Evolutionary conservation across 2,113 vertebrate genomes (phyloP).

Genomic region (Cisticola juncidis): DNA sequence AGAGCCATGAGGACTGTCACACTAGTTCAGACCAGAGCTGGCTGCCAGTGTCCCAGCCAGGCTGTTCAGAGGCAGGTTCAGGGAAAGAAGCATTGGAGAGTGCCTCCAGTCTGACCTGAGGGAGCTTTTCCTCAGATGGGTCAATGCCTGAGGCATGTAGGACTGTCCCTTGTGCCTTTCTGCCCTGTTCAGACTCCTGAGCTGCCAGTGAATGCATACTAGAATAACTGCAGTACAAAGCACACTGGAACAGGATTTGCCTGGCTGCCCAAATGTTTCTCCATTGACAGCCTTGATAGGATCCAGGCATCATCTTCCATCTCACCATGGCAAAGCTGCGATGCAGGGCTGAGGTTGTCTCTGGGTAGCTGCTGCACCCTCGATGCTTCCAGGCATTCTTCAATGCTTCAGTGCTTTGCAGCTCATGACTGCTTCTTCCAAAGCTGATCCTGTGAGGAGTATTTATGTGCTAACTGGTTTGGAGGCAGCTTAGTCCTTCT

Average conservation of each 20-base stretch:
- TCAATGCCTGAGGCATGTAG: neutral
- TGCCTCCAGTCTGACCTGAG: fast-evolving
- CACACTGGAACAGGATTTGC: neutral
- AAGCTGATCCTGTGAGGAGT: neutral
- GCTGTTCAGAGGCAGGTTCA: neutral
- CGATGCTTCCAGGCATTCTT: neutral
- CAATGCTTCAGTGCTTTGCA: neutral
- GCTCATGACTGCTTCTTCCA: neutral
- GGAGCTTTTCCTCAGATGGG: neutral
- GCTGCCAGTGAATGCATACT: neutral
- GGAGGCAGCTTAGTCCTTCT: neutral
- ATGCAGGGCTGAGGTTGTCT: neutral
- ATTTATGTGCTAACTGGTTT: neutral
- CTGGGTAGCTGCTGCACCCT: neutral
- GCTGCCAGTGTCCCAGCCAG: neutral
- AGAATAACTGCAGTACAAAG: neutral
- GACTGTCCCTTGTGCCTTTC: neutral
- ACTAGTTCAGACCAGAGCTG: neutral
- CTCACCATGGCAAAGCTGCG: neutral
- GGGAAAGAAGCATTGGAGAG: neutral
- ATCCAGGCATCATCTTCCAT: neutral
- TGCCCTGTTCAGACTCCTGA: neutral
- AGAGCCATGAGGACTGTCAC: neutral
- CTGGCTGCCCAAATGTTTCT: neutral
- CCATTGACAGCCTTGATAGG: neutral